Percentiles rank a stretch among this genome's conserved stretches.
Evolutionary conservation across 2,113 vertebrate species (phyloP).

Genomic region (Glareola pratincola): DNA sequence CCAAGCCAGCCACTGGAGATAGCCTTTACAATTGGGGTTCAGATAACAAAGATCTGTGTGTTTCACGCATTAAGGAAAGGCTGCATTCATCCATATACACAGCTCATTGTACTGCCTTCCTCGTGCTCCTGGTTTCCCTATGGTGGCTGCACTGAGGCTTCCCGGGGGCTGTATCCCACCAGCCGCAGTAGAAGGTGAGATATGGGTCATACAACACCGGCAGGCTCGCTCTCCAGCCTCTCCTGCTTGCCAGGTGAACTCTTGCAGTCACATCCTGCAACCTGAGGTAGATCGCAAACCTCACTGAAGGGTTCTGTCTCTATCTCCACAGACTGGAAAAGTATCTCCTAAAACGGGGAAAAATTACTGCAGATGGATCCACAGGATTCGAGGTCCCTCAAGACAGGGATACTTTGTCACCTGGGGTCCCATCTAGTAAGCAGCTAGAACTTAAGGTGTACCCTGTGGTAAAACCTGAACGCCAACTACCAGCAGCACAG

Average conservation of each 20-base stretch:
- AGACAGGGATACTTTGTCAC: not conserved
- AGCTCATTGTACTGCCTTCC: not conserved
- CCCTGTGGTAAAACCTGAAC: not conserved
- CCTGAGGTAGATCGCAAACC: not conserved
- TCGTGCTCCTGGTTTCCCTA: not conserved
- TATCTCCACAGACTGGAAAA: not conserved
- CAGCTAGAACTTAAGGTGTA: not conserved
- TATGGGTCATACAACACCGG: not conserved
- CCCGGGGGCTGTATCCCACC: not conserved
- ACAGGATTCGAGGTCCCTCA: accelerated
- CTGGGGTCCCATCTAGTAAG: not conserved
- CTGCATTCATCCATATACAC: not conserved
- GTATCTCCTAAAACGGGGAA: not conserved
- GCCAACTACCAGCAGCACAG: not conserved
- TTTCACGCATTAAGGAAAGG: not conserved
- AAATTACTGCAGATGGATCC: not conserved
- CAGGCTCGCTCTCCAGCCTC: not conserved
- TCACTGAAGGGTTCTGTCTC: not conserved
- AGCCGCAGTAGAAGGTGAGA: not conserved
- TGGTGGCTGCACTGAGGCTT: accelerated
- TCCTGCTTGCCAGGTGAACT: not conserved
- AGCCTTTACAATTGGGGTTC: not conserved
- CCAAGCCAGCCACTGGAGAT: not conserved
- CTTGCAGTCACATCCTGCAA: not conserved
- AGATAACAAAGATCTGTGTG: not conserved